Evolutionary conservation across 2,888 invertebrate species (phyloP), one percentile per base, ranked within the genome.

Genomic region (Diadromus collaris): DNA sequence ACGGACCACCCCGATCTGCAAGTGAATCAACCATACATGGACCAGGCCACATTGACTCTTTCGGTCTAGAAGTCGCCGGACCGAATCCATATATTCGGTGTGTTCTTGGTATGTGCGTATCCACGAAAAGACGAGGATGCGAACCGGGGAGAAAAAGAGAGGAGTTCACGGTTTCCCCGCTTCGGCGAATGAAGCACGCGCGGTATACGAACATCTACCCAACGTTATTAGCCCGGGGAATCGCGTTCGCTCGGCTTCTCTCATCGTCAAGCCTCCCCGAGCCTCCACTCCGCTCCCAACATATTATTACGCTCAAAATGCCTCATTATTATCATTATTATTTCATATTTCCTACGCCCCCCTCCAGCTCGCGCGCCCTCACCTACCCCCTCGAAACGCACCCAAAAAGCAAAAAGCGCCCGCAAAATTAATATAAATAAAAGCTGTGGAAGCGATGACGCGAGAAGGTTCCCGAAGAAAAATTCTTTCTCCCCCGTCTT

Each of bases 321-420:
- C 86, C 88, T 89, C 89, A 89, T 89, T 89, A 89, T 89, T 88
- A 88, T 89, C 88, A 88, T 89, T 89, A 89, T 89, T 88, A 88
- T 88, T 88, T 88, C 85, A 89, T 88, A 89, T 88, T 88, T 88
- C 84, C 86, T 85, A 82, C 86, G 83, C 86, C 58, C 60, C 41
- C 48, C 32, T 32, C 46, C 41, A 24, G 13, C 38, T 41, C 38
- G 3, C 56, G 32, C 58, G 63, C 71, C 54, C 56, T 46, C 54
- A n/a, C n/a, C 65, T 5, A 46, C 38, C 54, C 82, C 82, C 78
- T 81, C 83, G 85, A 84, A 86, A 85, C 83, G 61, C 85, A 83
- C 83, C 86, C 81, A 85, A 86, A 78, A 89, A 88, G 85, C 84
- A 87, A 89, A 88, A 89, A 87, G 83, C 83, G 83, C 5, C 21